Percentiles rank a stretch among this genome's conserved stretches.
Conservation (phyloP, 2,797 vertebrate genomes). For the Tenualosa thibaudeaui region DNA sequence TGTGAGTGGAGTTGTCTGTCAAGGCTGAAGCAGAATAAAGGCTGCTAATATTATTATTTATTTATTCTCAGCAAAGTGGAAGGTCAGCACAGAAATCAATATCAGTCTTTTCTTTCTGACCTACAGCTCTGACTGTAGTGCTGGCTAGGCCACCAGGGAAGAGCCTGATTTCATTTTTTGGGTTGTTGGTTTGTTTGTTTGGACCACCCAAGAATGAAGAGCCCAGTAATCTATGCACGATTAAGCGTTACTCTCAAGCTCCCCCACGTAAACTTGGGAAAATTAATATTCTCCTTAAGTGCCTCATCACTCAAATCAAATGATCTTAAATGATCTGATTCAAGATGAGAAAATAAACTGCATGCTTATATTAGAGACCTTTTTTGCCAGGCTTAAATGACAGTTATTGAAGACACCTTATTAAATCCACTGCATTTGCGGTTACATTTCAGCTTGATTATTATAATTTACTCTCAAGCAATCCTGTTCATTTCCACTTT, state of each 20-base stretch:
- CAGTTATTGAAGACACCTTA: not conserved
- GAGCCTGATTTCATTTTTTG: not conserved
- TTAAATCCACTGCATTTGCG: not conserved
- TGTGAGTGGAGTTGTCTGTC: no score
- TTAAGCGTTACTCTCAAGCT: not conserved
- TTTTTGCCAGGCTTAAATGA: not conserved
- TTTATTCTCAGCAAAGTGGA: not conserved
- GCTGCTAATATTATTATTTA: not conserved
- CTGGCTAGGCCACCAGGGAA: not conserved
- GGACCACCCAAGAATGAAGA: not conserved
- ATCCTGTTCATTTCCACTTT: not conserved
- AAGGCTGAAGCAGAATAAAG: not conserved
- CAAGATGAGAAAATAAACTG: not conserved
- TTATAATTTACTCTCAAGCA: not conserved
- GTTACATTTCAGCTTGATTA: not conserved
- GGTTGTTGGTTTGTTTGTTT: not conserved
- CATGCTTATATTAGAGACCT: not conserved
- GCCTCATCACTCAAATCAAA: not conserved
- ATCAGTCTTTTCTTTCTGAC: not conserved
- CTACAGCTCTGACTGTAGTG: not conserved
- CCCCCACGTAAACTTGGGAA: not conserved
- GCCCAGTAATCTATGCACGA: not conserved
- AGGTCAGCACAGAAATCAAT: not conserved
- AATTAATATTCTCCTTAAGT: not conserved
- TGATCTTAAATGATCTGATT: slow-evolving; percentile 3